Base-by-base conservation (phyloP, 92 coral and sea anemone species). In the Palythoa caribaeorum region DNA sequence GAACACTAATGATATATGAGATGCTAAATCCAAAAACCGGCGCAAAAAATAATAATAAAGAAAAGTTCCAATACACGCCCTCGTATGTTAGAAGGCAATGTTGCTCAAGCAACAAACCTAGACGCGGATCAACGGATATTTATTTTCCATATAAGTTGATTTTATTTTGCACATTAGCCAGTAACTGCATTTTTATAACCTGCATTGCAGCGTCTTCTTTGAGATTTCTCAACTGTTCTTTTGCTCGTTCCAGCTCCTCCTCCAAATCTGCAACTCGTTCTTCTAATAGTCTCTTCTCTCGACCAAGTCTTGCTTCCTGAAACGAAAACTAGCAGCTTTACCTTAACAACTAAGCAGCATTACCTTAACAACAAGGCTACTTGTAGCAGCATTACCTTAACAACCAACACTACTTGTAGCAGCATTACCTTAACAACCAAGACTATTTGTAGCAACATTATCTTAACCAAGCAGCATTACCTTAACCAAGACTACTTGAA, bases 241-340 rank as follows among this genome's bases (percentile, higher is more conserved):
- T 60, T 6, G 94, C 97, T 79, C 87, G 86, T 47, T 77, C 90
- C 4, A 96, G 92, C 87, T 96, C 95, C 55, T 92, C 94, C 79
- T 96, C 92, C 38, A 96, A 83, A 39, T 89, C 97, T 78, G 85
- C 68, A 20, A 96, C 87, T 90, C 77, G 88, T 21, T 76, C 94
- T 76, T 93, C 94, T 47, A 92, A 89, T 13, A 50, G 28, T 70
- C 87, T 83, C 50, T 65, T 93, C 40, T 93, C 94, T 39, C 94
- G 87, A 20, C 89, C 98, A 52, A 87, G 94, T 28, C 87, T 91
- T 75, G 87, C 96, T 44, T 90, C 94, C 98, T 96, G 69, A 17
- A 74, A 84, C 39, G 59, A 3, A 39, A 54, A 51, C 7, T 7
- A 68, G 37, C 13, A 16, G 37, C 6, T 37, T 14, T 38, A 36